Conservation (phyloP, 2,797 vertebrate genomes). For the Bufotes viridis region DNA sequence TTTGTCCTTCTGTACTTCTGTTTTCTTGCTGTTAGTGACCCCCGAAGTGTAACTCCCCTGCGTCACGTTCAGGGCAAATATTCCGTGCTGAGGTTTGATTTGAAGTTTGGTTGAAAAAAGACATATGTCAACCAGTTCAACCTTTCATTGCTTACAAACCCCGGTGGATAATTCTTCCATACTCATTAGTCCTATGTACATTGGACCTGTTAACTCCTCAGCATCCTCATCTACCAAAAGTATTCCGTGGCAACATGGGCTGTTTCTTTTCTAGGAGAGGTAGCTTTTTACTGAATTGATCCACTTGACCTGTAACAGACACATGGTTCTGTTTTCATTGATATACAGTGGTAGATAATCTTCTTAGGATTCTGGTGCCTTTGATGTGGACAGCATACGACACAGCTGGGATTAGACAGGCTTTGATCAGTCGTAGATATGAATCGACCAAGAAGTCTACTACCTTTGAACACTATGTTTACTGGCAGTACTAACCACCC, state of each 20-base stretch:
- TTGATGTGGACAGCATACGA: conserved; percentile 43
- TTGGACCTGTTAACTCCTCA: conserved; percentile 23
- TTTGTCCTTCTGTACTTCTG: not conserved
- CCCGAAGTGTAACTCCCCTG: not conserved
- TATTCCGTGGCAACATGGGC: not conserved
- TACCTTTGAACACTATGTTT: conserved; percentile 30
- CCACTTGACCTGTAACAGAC: conserved; percentile 24
- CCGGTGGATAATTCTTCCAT: not conserved
- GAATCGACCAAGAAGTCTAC: conserved; percentile 21
- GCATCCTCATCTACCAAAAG: not conserved
- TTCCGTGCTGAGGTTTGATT: not conserved
- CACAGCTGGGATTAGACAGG: conserved; percentile 34
- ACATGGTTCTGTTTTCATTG: conserved; percentile 48
- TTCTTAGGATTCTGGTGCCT: conserved; percentile 37
- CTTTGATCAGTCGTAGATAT: conserved; percentile 50
- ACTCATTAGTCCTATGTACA: conserved; percentile 1
- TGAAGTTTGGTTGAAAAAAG: not conserved
- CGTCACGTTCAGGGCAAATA: conserved; percentile 13
- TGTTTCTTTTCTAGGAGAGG: not conserved
- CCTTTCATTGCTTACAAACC: not conserved
- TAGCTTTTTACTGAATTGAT: conserved; percentile 29
- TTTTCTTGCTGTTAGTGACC: conserved; percentile 7
- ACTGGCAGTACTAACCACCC: not conserved
- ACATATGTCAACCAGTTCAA: not conserved
- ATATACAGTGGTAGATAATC: conserved; percentile 38